These are phyloP conservation scores for Solen grandis DNA, from an alignment of 1,140 invertebrate genomes.

Conservation along the genomic window DNA sequence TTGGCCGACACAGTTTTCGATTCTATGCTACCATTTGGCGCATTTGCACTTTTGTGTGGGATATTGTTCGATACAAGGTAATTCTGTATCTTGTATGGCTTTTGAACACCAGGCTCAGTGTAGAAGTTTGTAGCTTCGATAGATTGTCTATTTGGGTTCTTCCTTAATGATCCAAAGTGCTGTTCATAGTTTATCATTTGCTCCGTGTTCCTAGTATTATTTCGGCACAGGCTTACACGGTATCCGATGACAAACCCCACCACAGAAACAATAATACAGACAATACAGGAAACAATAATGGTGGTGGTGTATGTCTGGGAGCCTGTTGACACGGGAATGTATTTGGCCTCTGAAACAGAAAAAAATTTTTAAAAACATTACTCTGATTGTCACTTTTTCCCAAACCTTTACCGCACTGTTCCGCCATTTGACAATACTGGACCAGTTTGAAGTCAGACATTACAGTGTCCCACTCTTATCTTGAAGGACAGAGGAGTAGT, in stretches of 20 bases:
- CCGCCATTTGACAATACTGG: no score
- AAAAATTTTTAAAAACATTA: no score
- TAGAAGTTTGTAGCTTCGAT: conserved; percentile 36
- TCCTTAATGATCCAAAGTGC: conserved; percentile 46
- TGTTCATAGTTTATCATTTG: conserved; percentile 50
- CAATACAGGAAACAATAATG: conserved; percentile 24
- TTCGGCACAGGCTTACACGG: conserved; percentile 40
- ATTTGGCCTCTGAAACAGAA: conserved; percentile 17
- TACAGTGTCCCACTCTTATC: no score
- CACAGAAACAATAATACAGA: conserved; percentile 39
- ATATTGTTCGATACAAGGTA: conserved; percentile 11
- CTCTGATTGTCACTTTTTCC: no score
- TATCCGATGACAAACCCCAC: conserved; percentile 49
- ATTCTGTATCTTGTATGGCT: conserved; percentile 42
- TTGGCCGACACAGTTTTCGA: conserved; percentile 33
- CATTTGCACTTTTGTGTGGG: conserved; percentile 28
- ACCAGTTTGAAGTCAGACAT: no score
- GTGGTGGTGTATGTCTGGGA: conserved; percentile 41
- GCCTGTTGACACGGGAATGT: conserved; percentile 14
- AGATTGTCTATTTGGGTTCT: conserved; percentile 41
- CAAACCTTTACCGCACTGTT: no score
- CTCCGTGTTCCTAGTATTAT: conserved; percentile 43
- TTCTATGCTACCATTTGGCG: conserved; percentile 45
- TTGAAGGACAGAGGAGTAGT: no score
- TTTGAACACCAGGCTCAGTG: conserved; percentile 20